phyloP scores from a whole-genome alignment of 2,113 vertebrate species.

The Pao palembangensis region DNA sequence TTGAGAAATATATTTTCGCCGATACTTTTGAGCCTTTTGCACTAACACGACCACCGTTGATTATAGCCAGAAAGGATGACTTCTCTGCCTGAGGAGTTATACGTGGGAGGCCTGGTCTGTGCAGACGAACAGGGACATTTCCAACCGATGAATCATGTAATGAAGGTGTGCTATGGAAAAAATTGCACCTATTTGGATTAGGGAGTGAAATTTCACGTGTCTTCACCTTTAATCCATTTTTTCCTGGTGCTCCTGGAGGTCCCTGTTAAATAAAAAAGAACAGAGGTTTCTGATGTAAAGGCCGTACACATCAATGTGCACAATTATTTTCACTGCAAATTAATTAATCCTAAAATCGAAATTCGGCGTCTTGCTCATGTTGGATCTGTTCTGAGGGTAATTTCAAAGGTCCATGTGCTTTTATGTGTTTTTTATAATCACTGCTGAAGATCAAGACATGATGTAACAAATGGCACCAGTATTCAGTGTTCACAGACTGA shows the following conservation, averaged over 20 bases:
- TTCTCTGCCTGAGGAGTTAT: neutral
- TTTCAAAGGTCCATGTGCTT: constrained; percentile 32
- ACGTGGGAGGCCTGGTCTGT: neutral
- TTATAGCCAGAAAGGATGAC: neutral
- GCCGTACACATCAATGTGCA: neutral
- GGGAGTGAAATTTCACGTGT: neutral
- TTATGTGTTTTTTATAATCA: constrained; percentile 39
- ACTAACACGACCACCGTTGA: constrained; percentile 4
- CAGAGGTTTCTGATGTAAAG: constrained; percentile 1
- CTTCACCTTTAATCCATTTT: constrained; percentile 86
- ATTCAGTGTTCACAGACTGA: constrained; percentile 29
- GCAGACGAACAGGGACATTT: neutral
- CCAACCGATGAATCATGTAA: neutral
- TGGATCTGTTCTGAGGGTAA: constrained; percentile 13
- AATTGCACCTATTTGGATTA: neutral
- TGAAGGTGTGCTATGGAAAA: neutral
- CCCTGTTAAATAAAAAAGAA: constrained; percentile 76
- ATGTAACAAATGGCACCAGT: constrained; percentile 11
- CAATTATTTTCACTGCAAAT: constrained; percentile 6
- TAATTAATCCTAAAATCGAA: neutral
- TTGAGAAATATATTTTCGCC: constrained; percentile 25
- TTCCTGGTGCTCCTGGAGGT: constrained; percentile 86
- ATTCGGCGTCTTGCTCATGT: neutral
- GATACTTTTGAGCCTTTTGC: constrained; percentile 1
- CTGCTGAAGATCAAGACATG: constrained; percentile 16